These are phyloP conservation scores for Lagopus muta DNA, from an alignment of 2,113 vertebrate species.

Conservation along the genomic window DNA sequence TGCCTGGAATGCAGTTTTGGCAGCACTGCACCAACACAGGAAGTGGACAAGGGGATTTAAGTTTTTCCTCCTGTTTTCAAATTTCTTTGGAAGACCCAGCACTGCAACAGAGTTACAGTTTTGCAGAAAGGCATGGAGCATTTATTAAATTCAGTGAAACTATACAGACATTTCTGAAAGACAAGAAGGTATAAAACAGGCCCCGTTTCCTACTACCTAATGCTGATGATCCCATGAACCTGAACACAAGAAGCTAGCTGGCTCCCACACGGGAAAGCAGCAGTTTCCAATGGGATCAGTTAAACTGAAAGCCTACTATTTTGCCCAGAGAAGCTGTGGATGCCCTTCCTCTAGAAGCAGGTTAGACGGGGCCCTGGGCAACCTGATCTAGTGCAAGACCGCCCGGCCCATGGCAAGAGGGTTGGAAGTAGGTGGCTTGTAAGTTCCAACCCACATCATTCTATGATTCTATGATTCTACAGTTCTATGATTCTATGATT, in stretches of 20 bases:
- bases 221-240: background rate
- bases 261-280: background rate
- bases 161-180: slow-evolving; percentile 47
- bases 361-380: background rate
- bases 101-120: slow-evolving; percentile 4
- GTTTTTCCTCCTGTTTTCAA: background rate
- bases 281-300: background rate
- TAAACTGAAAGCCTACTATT: background rate
- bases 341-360: background rate
- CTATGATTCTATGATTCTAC: background rate
- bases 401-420: background rate
- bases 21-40: fast-evolving
- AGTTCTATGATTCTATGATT: no score
- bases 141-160: slow-evolving; percentile 67
- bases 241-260: background rate
- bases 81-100: background rate
- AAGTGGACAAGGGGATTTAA: background rate
- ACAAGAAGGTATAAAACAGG: background rate
- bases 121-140: background rate
- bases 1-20: background rate
- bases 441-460: background rate
- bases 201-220: slow-evolving; percentile 33
- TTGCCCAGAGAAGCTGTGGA: background rate
- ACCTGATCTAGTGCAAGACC: no score
- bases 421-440: background rate